These are phyloP conservation scores for Drosophila tanythrix DNA, from an alignment of 2,888 invertebrate species.

Conservation along the genomic window DNA sequence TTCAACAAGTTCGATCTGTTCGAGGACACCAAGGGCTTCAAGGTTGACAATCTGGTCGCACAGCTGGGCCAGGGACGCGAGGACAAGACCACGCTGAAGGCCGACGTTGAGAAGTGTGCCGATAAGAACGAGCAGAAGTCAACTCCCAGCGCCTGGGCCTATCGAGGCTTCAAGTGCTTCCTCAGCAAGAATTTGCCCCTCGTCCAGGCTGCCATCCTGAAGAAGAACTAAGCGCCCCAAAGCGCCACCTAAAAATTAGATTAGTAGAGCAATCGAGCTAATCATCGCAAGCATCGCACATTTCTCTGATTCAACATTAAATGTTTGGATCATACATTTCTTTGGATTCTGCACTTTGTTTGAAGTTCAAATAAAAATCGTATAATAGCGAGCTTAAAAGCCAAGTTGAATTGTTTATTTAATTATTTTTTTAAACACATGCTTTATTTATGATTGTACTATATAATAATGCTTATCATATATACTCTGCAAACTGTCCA, in stretches of 20 bases:
- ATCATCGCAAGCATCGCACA: slow-evolving; percentile 11
- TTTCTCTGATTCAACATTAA: slow-evolving; percentile 22
- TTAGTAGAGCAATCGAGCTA: slow-evolving; percentile 6
- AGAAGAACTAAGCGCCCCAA: slow-evolving; percentile 69
- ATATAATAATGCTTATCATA: slow-evolving; percentile 27
- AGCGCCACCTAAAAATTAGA: background rate
- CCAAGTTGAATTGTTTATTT: slow-evolving; percentile 21
- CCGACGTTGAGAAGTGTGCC: slow-evolving; percentile 83
- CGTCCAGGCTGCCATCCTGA: slow-evolving; percentile 83
- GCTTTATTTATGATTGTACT: slow-evolving; percentile 11
- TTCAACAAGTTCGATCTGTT: slow-evolving; percentile 84
- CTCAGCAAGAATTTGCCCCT: slow-evolving; percentile 83
- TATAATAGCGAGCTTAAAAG: slow-evolving; percentile 73
- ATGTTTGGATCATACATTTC: slow-evolving; percentile 19
- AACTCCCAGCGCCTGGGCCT: slow-evolving; percentile 83
- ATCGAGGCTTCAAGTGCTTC: slow-evolving; percentile 85
- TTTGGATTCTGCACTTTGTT: slow-evolving; percentile 55
- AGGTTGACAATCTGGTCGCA: slow-evolving; percentile 82
- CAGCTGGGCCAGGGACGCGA: slow-evolving; percentile 83
- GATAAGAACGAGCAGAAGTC: slow-evolving; percentile 84
- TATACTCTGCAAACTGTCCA: slow-evolving; percentile 7
- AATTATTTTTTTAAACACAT: slow-evolving; percentile 12
- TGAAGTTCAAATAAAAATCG: slow-evolving; percentile 70
- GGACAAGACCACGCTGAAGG: slow-evolving; percentile 81
- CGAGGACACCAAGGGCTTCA: slow-evolving; percentile 82